Base-by-base conservation (phyloP, 2,113 vertebrate species). In the Cavia porcellus region DNA sequence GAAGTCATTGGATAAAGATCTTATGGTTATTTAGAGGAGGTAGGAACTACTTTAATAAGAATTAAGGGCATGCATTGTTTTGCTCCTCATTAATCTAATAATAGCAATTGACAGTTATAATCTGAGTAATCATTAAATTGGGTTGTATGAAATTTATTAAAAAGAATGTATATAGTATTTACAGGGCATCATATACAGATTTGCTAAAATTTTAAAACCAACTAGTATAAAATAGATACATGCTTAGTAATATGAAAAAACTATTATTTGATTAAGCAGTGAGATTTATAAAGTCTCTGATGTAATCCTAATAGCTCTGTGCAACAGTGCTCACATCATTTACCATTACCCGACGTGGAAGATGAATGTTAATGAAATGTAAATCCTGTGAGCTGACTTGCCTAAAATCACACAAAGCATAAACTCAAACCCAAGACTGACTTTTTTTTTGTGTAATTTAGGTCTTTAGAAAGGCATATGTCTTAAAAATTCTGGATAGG, bases 121-220 rank as follows among this genome's bases (percentile, higher is more conserved):
- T 12, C 35, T 77, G 80, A 90, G 55, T 75, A 77, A 70, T 52
- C 20, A 82, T 70, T 79, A 79, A 64, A 75, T 74, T 79, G 55
- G 70, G 7, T 50, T 82, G 62, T 59, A 32, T 92, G 50, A 93
- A 94, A 61, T 93, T 80, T 61, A 89, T 50, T 89, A 70, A 90
- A 47, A 90, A 57, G 6, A 57, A 80, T 6, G 15, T 47, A 0
- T 81, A 1, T 70, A n/a, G 92, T 89, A 64, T 52, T 92, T 93
- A 86, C 55, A 70, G 70, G 84, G 57, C 19, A 68, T 92, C 55
- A 55, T 11, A 57, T n/a, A 75, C 13, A 96, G 83, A 89, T 74
- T 80, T 94, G n/a, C 94, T 84, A 94, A 97, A 64, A 93, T 66
- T 96, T 62, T 94, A 68, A 90, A 90, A 85, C 85, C 94, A 95